Conservation (phyloP, 2,888 invertebrate species). For the Callinectes sapidus region DNA sequence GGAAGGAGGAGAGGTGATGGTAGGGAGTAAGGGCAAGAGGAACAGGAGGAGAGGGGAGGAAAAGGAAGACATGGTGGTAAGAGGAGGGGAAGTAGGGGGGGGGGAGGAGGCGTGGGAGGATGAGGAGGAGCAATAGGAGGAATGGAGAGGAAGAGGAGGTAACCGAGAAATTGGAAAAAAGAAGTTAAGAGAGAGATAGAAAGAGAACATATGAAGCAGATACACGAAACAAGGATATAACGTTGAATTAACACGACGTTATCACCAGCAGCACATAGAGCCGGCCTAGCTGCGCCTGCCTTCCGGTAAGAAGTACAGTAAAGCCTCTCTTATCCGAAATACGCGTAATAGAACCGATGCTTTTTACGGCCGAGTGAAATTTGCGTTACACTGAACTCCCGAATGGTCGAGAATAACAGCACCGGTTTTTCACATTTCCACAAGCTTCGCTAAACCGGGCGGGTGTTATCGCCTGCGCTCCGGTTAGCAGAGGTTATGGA, state of each 20-base stretch:
- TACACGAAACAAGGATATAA: conserved; percentile 61
- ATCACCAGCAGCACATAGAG: conserved; percentile 44
- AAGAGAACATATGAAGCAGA: conserved; percentile 59
- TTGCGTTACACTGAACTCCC: conserved; percentile 56
- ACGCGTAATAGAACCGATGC: conserved; percentile 63
- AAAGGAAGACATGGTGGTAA: not conserved
- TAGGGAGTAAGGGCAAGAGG: no score
- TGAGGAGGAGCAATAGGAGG: not conserved
- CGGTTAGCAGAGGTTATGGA: conserved; percentile 39
- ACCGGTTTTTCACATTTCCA: conserved; percentile 46
- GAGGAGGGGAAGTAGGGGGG: not conserved
- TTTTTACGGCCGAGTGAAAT: conserved; percentile 60
- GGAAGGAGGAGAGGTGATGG: not conserved
- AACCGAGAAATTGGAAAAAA: conserved; percentile 55
- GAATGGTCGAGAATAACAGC: conserved; percentile 57
- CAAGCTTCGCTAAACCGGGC: conserved; percentile 50
- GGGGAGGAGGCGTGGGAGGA: conserved; percentile 7
- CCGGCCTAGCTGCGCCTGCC: conserved; percentile 36
- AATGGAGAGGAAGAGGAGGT: conserved; percentile 37
- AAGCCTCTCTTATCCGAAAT: conserved; percentile 60
- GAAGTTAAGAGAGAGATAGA: conserved; percentile 49
- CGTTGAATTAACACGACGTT: conserved; percentile 59
- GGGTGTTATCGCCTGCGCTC: conserved; percentile 36
- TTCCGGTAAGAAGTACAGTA: conserved; percentile 57
- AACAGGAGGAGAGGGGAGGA: not conserved